These are phyloP conservation scores for Coleophora deauratella DNA, from an alignment of 2,888 invertebrate genomes.

Conservation along the genomic window DNA sequence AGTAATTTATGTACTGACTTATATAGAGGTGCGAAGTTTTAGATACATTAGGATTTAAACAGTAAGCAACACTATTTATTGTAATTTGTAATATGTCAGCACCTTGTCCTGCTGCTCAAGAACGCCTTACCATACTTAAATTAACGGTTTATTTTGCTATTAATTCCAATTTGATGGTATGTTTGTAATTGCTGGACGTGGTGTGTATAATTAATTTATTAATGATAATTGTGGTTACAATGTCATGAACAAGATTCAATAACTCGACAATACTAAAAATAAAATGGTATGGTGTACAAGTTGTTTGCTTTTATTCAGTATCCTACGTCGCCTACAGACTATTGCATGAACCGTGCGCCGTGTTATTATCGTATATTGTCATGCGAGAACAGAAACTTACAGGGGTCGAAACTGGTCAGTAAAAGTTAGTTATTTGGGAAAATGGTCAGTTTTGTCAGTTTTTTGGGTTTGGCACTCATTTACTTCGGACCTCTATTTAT, in stretches of 20 bases:
- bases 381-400: too few relatives aligned
- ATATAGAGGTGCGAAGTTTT: constrained; percentile 8
- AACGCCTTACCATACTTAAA: neutral
- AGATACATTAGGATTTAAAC: neutral
- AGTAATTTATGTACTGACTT: constrained; percentile 40
- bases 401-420: too few relatives aligned
- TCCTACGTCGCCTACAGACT: too few relatives aligned
- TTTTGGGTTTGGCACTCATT: too few relatives aligned
- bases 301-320: constrained; percentile 17
- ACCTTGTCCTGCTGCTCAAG: neutral
- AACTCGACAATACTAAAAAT: constrained; percentile 64
- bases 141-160: neutral
- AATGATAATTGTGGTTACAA: constrained; percentile 15
- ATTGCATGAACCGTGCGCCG: too few relatives aligned
- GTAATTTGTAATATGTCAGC: constrained; percentile 1
- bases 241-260: constrained; percentile 29
- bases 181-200: constrained; percentile 7
- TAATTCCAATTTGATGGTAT: constrained; percentile 2
- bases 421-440: too few relatives aligned
- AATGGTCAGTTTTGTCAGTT: too few relatives aligned
- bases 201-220: constrained; percentile 13
- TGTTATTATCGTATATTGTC: too few relatives aligned
- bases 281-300: constrained; percentile 59
- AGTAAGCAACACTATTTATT: neutral
- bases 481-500: too few relatives aligned